These are phyloP conservation scores for Dromius quadrimaculatus DNA, from an alignment of 2,888 invertebrate species.

Conservation along the genomic window DNA sequence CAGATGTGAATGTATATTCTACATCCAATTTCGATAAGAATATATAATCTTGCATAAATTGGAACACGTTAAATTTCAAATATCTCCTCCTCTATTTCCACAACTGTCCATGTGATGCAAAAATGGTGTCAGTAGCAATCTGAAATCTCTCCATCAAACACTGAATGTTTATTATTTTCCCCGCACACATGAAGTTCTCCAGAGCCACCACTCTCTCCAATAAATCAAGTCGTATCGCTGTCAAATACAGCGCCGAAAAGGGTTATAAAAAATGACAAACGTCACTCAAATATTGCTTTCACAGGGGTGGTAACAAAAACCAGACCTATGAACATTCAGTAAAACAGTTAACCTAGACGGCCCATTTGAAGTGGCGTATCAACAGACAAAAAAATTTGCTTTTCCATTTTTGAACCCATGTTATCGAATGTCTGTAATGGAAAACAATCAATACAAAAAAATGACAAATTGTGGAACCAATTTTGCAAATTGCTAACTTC, in stretches of 20 bases:
- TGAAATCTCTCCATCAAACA: too few species aligned
- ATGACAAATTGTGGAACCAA: background rate
- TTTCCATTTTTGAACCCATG: constrained; percentile 27
- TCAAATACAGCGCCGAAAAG: constrained; percentile 31
- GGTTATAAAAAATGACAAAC: constrained; percentile 37
- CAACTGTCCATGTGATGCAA: too few species aligned
- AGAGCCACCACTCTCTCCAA: constrained; percentile 23
- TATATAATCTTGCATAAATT: too few species aligned
- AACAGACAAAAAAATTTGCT: constrained; percentile 4
- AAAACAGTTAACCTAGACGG: constrained; percentile 6
- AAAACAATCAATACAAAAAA: constrained; percentile 13
- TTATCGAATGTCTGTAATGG: background rate
- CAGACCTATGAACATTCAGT: constrained; percentile 5
- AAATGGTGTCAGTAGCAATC: too few species aligned
- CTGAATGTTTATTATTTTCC: too few species aligned
- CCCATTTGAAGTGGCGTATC: constrained; percentile 2
- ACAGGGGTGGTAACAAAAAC: constrained; percentile 19
- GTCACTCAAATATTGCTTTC: constrained; percentile 37
- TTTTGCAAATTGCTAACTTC: constrained; percentile 5
- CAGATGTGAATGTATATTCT: too few species aligned
- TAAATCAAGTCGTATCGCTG: constrained; percentile 39
- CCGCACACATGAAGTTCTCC: too few species aligned
- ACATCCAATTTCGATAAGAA: too few species aligned
- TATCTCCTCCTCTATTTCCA: too few species aligned
- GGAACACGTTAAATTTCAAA: too few species aligned